These are phyloP conservation scores for Cherax quadricarinatus DNA, from an alignment of 1,140 invertebrate genomes.

Conservation along the genomic window DNA sequence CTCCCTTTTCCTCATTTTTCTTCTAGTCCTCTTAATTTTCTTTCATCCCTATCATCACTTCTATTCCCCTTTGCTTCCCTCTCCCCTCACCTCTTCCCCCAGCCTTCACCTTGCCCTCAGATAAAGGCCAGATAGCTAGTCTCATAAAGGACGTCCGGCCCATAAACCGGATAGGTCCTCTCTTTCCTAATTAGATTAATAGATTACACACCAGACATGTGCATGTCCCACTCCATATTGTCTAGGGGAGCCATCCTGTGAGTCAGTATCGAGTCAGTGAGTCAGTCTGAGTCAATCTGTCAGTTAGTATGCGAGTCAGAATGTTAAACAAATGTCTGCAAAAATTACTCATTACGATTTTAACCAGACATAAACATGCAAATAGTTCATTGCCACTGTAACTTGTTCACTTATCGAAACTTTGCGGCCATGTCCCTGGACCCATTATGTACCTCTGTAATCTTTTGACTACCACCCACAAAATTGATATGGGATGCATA, in stretches of 20 bases:
- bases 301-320: too few species aligned
- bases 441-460: too few species aligned
- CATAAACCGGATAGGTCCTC: background rate
- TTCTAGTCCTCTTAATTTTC: background rate
- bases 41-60: background rate
- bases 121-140: background rate
- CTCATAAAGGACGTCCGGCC: background rate
- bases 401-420: too few species aligned
- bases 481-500: too few species aligned
- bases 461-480: too few species aligned
- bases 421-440: too few species aligned
- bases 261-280: background rate
- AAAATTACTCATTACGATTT: too few species aligned
- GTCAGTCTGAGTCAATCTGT: background rate
- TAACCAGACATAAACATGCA: too few species aligned
- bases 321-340: too few species aligned
- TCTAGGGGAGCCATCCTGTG: background rate
- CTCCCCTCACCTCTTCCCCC: background rate
- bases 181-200: constrained; percentile 1
- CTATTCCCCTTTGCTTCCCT: background rate
- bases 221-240: background rate
- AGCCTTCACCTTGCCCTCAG: background rate
- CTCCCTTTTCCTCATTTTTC: background rate
- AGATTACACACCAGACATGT: background rate
- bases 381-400: too few species aligned